Evolutionary conservation across 2,797 vertebrate species (phyloP).

Genomic region (Sphenodon punctatus): DNA sequence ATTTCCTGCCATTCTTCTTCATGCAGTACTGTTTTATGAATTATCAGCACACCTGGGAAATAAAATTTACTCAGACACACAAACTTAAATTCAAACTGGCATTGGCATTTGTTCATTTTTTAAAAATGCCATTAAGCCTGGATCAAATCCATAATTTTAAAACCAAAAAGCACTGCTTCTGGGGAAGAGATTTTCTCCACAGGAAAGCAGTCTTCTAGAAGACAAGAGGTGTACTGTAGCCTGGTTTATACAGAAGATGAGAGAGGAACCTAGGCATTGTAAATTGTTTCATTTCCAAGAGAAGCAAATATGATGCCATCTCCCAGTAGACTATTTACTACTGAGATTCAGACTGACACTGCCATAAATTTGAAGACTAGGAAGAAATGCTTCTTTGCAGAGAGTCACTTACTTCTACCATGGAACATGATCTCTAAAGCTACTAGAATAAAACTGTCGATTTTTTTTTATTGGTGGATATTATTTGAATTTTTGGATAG

Average conservation of each 20-base stretch:
- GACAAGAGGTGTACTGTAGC: background rate
- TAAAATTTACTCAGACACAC: background rate
- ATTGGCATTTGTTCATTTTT: background rate
- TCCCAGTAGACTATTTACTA: background rate
- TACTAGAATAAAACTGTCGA: too few relatives aligned
- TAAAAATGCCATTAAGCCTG: background rate
- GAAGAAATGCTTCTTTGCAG: background rate
- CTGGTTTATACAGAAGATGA: background rate
- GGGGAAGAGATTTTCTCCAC: constrained; percentile 1
- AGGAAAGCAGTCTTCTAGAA: background rate
- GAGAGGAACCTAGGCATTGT: background rate
- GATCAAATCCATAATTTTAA: background rate
- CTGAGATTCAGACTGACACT: background rate
- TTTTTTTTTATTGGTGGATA: too few relatives aligned
- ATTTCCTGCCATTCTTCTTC: constrained; percentile 15
- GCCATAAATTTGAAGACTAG: background rate
- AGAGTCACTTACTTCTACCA: background rate
- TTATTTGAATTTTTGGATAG: too few relatives aligned
- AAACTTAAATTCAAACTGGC: background rate
- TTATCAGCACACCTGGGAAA: constrained; percentile 29
- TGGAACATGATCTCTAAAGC: too few relatives aligned
- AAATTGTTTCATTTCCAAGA: background rate
- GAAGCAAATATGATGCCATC: background rate
- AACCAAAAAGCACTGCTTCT: background rate
- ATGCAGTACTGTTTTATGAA: constrained; percentile 17